phyloP scores from a whole-genome alignment of 1,140 invertebrate genomes.

The Ceratina australensis region DNA sequence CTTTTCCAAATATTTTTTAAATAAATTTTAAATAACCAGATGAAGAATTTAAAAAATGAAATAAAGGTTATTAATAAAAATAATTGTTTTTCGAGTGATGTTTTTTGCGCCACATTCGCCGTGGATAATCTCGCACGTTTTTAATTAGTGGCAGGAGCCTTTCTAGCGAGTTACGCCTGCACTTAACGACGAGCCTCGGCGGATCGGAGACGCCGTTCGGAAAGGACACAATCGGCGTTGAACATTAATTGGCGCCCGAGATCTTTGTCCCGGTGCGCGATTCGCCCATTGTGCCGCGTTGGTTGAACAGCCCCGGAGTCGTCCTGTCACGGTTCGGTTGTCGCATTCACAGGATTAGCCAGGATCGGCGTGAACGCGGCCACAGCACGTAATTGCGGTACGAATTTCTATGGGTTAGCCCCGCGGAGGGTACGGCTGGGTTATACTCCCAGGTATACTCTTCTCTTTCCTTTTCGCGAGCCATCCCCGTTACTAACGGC shows the following conservation, averaged over 20 bases:
- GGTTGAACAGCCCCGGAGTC: conserved; percentile 58
- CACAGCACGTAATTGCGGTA: conserved; percentile 72
- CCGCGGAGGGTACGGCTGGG: conserved; percentile 46
- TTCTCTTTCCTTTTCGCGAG: conserved; percentile 42
- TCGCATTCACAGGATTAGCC: conserved; percentile 74
- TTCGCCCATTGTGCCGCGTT: conserved; percentile 71
- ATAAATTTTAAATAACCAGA: no score
- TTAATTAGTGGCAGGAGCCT: conserved; percentile 43
- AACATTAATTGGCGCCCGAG: conserved; percentile 75
- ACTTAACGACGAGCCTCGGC: conserved; percentile 11
- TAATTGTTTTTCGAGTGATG: no score
- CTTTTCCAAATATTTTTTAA: no score
- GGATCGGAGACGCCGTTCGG: conserved; percentile 22
- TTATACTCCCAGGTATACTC: conserved; percentile 57
- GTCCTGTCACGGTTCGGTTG: conserved; percentile 72
- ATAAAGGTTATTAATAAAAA: not conserved
- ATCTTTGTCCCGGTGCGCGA: conserved; percentile 72
- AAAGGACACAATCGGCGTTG: conserved; percentile 64
- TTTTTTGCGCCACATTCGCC: no score
- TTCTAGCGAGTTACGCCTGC: conserved; percentile 1
- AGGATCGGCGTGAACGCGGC: conserved; percentile 70
- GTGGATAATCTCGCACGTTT: conserved; percentile 7
- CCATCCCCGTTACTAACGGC: conserved; percentile 17
- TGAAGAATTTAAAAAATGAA: no score
- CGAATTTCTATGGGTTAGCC: conserved; percentile 72